Evolutionary conservation across 1,140 invertebrate species (phyloP).

Genomic region (Pygmarrhopalites habei): DNA sequence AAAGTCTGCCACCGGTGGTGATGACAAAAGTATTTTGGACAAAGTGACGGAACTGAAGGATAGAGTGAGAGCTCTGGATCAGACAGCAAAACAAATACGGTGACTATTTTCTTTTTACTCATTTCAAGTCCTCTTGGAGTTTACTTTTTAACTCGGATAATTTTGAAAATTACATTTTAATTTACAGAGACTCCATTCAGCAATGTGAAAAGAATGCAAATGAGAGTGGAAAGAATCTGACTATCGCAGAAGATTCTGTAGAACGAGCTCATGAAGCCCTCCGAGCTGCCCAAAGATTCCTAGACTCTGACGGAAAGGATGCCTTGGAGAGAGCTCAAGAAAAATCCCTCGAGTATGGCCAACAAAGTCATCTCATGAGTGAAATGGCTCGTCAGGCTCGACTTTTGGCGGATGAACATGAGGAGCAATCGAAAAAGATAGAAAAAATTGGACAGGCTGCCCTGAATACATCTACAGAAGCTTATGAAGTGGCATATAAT

Average conservation of each 20-base stretch:
- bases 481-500: constrained; percentile 70
- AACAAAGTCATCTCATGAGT: constrained; percentile 85
- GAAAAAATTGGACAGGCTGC: constrained; percentile 68
- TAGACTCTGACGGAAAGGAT: constrained; percentile 34
- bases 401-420: constrained; percentile 63
- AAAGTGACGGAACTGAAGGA: constrained; percentile 60
- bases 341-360: constrained; percentile 75
- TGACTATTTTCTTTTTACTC: not conserved
- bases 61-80: constrained; percentile 57
- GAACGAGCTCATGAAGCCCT: constrained; percentile 63
- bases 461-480: constrained; percentile 69
- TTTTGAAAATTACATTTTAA: not conserved
- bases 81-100: constrained; percentile 41
- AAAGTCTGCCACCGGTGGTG: constrained; percentile 54
- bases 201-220: constrained; percentile 49
- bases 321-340: constrained; percentile 56
- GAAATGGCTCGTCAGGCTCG: constrained; percentile 79
- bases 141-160: not conserved
- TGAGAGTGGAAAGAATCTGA: constrained; percentile 60
- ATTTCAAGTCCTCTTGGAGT: not conserved
- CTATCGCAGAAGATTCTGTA: constrained; percentile 64
- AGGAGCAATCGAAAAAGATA: constrained; percentile 68
- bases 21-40: constrained; percentile 57
- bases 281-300: constrained; percentile 41
- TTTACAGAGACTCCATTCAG: constrained; percentile 22